phyloP scores from a whole-genome alignment of 2,797 vertebrate species.

The Micropoecilia bifurca region DNA sequence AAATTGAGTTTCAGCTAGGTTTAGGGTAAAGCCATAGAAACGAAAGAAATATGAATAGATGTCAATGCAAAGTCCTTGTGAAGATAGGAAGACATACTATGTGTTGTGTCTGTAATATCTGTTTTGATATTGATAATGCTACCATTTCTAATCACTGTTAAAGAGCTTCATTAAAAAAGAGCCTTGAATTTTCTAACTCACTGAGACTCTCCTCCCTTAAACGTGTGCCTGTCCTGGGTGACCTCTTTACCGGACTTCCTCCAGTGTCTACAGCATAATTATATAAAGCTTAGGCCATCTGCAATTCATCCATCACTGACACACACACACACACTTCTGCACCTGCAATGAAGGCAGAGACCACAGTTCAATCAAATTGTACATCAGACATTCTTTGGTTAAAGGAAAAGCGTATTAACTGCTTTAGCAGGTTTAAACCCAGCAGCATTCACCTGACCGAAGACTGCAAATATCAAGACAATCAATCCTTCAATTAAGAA shows the following conservation, averaged over 20 bases:
- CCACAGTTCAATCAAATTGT: slow-evolving; percentile 55
- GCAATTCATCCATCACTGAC: slow-evolving; percentile 78
- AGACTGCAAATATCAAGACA: slow-evolving; percentile 50
- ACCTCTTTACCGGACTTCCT: slow-evolving; percentile 70
- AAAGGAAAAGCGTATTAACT: slow-evolving; percentile 54
- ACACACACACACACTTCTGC: slow-evolving; percentile 39
- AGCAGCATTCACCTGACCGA: slow-evolving; percentile 29
- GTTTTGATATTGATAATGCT: slow-evolving; percentile 14
- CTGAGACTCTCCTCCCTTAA: slow-evolving; percentile 23
- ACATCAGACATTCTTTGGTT: slow-evolving; percentile 60
- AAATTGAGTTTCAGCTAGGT: too few species aligned
- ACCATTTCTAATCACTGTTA: slow-evolving; percentile 45
- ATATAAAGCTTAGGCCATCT: slow-evolving; percentile 74
- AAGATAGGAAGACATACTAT: not conserved
- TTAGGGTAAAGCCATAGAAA: too few species aligned
- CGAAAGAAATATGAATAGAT: too few species aligned
- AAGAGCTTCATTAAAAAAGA: slow-evolving; percentile 46
- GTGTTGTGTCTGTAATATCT: slow-evolving; percentile 21
- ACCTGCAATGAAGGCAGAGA: slow-evolving; percentile 47
- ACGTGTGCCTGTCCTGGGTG: slow-evolving; percentile 53
- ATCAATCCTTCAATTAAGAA: slow-evolving; percentile 54
- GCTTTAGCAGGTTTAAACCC: slow-evolving; percentile 31
- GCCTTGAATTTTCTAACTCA: slow-evolving; percentile 19
- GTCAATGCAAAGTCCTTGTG: too few species aligned
- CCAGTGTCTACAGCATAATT: slow-evolving; percentile 75